Evolutionary conservation across 1,140 invertebrate genomes (phyloP).

Genomic region (Geopemphigus sp.): DNA sequence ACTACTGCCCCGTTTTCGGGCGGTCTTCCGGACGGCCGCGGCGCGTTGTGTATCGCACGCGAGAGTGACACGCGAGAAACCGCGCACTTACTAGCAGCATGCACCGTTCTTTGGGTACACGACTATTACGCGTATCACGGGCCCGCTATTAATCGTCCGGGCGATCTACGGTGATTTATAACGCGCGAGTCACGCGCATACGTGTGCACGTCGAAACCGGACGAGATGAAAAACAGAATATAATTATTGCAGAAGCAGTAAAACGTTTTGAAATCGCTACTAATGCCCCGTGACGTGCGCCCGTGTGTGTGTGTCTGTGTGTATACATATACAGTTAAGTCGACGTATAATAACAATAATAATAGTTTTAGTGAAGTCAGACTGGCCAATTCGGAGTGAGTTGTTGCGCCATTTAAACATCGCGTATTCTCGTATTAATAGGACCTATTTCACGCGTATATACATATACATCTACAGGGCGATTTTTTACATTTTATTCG

Average conservation of each 20-base stretch:
- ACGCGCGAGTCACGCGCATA: not conserved
- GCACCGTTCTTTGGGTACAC: too few species aligned
- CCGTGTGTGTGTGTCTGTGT: too few species aligned
- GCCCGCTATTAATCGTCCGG: slow-evolving; percentile 18
- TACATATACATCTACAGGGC: too few species aligned
- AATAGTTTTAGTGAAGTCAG: not conserved
- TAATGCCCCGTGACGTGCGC: not conserved
- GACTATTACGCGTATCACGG: too few species aligned
- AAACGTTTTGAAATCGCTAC: not conserved
- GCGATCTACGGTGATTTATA: slow-evolving; percentile 37
- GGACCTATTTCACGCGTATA: too few species aligned
- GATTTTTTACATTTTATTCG: too few species aligned
- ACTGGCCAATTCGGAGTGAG: not conserved
- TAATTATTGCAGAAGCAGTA: slow-evolving; percentile 26
- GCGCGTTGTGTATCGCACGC: too few species aligned
- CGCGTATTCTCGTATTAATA: not conserved
- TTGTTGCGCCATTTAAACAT: not conserved
- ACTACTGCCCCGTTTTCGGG: too few species aligned
- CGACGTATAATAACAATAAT: not conserved
- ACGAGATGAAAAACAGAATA: slow-evolving; percentile 21
- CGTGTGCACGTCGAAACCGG: not conserved
- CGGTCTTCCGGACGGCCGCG: too few species aligned
- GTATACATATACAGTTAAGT: too few species aligned
- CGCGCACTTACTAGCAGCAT: slow-evolving; percentile 1
- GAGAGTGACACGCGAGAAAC: slow-evolving; percentile 5